Conservation (phyloP, 35 echinoderm and acorn worm genomes). For the Stichopus chloronotus region DNA sequence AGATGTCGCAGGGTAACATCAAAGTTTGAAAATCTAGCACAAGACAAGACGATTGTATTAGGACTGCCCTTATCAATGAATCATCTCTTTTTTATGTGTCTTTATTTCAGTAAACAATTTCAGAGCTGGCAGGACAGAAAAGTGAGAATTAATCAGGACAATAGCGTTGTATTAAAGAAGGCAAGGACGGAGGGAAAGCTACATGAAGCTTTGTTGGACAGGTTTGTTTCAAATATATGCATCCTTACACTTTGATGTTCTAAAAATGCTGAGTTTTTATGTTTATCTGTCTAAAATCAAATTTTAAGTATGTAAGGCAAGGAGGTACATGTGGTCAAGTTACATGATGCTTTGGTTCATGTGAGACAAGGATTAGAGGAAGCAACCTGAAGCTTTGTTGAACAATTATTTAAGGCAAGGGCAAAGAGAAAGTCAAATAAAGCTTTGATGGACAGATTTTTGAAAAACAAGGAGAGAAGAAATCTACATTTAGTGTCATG, state of each 20-base stretch:
- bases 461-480: no score
- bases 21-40: no score
- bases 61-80: no score
- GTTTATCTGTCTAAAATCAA: no score
- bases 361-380: no score
- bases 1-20: no score
- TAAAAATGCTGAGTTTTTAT: no score
- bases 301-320: background rate
- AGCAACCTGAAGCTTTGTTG: no score
- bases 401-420: constrained; percentile 68
- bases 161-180: constrained; percentile 58
- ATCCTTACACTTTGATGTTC: no score
- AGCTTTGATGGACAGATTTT: constrained; percentile 86
- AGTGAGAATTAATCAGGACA: constrained; percentile 72
- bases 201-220: constrained; percentile 89
- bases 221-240: constrained; percentile 69
- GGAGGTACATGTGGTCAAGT: background rate
- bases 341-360: background rate
- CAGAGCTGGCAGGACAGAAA: constrained; percentile 94
- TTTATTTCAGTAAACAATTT: constrained; percentile 77
- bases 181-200: constrained; percentile 80
- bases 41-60: no score
- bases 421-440: constrained; percentile 80
- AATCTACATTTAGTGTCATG: no score
- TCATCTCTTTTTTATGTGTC: background rate